Evolutionary conservation across 53 echinoderm and acorn worm species (phyloP).

Genomic region (Holothuria scabra): DNA sequence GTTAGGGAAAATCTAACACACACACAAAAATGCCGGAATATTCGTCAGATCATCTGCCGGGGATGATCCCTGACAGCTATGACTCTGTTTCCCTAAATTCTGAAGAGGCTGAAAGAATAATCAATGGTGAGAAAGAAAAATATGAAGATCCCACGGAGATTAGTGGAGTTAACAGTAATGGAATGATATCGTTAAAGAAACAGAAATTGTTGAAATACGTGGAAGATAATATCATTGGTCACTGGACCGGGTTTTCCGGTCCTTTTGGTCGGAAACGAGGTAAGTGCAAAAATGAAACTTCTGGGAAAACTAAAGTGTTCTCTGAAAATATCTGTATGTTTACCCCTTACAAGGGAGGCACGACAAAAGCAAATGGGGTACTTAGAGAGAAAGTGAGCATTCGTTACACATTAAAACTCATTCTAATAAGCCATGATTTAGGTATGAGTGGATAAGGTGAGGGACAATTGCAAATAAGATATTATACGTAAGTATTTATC

Average conservation of each 20-base stretch:
- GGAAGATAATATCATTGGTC: conserved; percentile 78
- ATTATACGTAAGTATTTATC: too few species aligned
- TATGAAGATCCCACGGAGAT: not conserved
- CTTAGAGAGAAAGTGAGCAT: too few species aligned
- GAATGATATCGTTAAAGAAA: conserved; percentile 49
- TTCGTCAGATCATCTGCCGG: not conserved
- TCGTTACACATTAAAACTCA: too few species aligned
- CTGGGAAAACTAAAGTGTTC: too few species aligned
- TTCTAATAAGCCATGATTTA: too few species aligned
- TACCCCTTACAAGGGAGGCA: too few species aligned
- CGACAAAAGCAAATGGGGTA: too few species aligned
- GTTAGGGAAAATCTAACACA: too few species aligned
- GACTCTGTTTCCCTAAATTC: not conserved
- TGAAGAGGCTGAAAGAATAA: conserved; percentile 28
- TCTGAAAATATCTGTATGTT: too few species aligned
- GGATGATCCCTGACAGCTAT: not conserved
- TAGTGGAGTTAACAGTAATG: conserved; percentile 35
- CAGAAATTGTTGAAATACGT: conserved; percentile 58
- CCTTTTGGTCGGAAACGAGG: conserved; percentile 80
- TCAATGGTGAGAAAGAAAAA: conserved; percentile 30
- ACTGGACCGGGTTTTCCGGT: conserved; percentile 65
- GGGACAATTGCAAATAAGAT: too few species aligned
- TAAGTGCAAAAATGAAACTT: conserved; percentile 39
- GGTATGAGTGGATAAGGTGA: too few species aligned
- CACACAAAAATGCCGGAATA: conserved; percentile 57